Percentiles rank a stretch among this genome's conserved stretches.
Conservation (phyloP, 35 echinoderm and acorn worm species). For the Eucidaris tribuloides region DNA sequence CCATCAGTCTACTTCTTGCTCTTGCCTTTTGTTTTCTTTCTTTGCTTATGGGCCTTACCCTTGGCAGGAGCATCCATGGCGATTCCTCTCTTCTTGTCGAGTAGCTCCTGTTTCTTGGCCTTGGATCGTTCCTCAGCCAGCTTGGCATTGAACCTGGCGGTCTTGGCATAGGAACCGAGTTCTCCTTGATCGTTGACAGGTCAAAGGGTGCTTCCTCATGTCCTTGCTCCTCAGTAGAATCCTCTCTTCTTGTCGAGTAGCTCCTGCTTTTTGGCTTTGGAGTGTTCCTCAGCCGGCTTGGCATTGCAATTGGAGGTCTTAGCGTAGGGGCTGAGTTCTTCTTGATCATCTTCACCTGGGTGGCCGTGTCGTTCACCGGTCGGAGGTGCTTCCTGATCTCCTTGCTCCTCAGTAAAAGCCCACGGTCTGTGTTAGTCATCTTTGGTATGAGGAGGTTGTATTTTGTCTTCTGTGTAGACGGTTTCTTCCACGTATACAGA, state of each 20-base stretch:
- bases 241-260: constrained; percentile 59
- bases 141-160: constrained; percentile 77
- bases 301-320: constrained; percentile 79
- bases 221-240: too few relatives aligned
- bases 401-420: constrained; percentile 67
- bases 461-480: constrained; percentile 75
- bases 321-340: constrained; percentile 97
- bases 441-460: constrained; percentile 97
- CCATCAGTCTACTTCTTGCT: too few relatives aligned
- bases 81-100: constrained; percentile 73
- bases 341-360: constrained; percentile 69
- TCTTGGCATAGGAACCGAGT: constrained; percentile 88
- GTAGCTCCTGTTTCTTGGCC: constrained; percentile 35
- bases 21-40: too few relatives aligned
- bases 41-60: too few relatives aligned
- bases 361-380: constrained; percentile 53
- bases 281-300: constrained; percentile 46
- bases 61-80: too few relatives aligned
- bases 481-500: constrained; percentile 94
- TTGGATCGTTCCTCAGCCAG: constrained; percentile 35
- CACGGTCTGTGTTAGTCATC: constrained; percentile 90
- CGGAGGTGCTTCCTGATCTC: constrained; percentile 67
- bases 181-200: too few relatives aligned
- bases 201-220: too few relatives aligned
- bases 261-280: constrained; percentile 40